Evolutionary conservation across 2,888 invertebrate species (phyloP).

Genomic region (Spisula solida): DNA sequence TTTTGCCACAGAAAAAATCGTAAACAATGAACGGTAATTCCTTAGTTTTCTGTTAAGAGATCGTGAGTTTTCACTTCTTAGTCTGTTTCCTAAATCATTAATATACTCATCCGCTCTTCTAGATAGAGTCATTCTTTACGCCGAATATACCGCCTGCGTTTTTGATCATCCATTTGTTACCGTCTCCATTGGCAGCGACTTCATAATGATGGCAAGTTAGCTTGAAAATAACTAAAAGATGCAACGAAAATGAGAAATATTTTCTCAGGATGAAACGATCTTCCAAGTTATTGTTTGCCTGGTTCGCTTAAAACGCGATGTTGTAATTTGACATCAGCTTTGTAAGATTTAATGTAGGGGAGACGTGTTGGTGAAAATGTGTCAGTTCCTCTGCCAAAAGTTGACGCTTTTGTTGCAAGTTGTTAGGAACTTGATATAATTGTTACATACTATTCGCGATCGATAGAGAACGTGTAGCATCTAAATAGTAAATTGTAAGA

Average conservation of each 20-base stretch:
- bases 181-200: not conserved
- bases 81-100: not conserved
- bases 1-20: not conserved
- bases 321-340: conserved; percentile 9
- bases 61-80: not conserved
- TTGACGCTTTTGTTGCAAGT: conserved; percentile 19
- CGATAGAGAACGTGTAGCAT: not conserved
- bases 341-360: not conserved
- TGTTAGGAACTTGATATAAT: not conserved
- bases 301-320: not conserved
- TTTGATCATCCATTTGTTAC: conserved; percentile 11
- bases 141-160: not conserved
- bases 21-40: not conserved
- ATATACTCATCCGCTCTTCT: not conserved
- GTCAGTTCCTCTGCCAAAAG: conserved; percentile 19
- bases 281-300: not conserved
- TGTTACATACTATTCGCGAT: not conserved
- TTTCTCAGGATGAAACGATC: not conserved
- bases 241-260: not conserved
- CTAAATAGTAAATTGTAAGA: not conserved
- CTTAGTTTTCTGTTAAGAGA: not conserved
- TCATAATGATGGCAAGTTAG: not conserved
- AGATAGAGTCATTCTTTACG: conserved; percentile 17
- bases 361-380: not conserved
- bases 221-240: not conserved